Conservation (phyloP, 23 tunicate genomes). For the Halocynthia roretzi region DNA sequence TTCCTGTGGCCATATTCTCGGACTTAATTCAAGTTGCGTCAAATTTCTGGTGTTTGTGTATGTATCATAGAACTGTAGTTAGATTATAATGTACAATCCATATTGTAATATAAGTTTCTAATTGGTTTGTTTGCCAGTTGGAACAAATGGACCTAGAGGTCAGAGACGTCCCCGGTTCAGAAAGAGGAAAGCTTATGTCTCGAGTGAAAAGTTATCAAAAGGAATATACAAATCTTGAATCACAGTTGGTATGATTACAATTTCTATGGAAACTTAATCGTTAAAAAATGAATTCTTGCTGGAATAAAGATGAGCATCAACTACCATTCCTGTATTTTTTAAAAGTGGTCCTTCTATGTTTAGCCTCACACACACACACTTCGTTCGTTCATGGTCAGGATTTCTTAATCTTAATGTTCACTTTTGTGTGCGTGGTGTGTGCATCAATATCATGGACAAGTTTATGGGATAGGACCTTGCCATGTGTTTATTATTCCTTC, state of each 20-base stretch:
- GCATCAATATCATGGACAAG: too few species aligned
- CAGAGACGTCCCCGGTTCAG: constrained; percentile 69
- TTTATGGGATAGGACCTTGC: too few species aligned
- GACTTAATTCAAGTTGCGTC: too few species aligned
- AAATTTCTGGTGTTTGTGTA: too few species aligned
- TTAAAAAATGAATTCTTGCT: background rate
- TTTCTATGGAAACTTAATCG: background rate
- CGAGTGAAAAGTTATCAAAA: constrained; percentile 78
- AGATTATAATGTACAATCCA: too few species aligned
- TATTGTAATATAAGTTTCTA: too few species aligned
- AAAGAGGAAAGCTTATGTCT: constrained; percentile 70
- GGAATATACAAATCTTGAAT: constrained; percentile 70
- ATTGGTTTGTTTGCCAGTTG: constrained; percentile 28
- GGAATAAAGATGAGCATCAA: too few species aligned
- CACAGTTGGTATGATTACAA: constrained; percentile 61
- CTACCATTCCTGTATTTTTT: background rate
- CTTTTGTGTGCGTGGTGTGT: background rate
- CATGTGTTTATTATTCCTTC: too few species aligned
- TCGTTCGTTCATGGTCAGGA: background rate
- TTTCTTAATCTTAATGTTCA: background rate
- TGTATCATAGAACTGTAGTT: too few species aligned
- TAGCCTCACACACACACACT: background rate
- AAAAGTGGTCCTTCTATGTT: background rate
- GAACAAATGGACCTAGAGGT: constrained; percentile 96
- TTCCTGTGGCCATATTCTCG: too few species aligned